A percentile compares a stretch with the other conserved stretches of the same genome.
Conservation (phyloP, 2,797 vertebrate species). For the Acanthopagrus latus region DNA sequence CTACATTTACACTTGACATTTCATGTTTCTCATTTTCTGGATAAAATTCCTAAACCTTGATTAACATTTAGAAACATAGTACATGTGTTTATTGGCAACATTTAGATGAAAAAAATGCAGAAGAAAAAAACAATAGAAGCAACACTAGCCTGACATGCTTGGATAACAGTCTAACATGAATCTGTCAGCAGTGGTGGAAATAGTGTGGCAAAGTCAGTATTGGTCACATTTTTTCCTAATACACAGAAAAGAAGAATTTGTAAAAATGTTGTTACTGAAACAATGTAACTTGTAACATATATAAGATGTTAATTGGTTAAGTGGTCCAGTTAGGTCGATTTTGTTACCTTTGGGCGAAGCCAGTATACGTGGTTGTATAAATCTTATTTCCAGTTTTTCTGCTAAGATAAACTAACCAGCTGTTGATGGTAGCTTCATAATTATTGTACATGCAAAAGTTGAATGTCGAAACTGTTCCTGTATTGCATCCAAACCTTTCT, state of each 20-base stretch:
- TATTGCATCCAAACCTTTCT: neutral
- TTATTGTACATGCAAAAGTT: neutral
- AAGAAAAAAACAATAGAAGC: neutral
- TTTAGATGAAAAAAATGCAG: neutral
- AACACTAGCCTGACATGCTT: neutral
- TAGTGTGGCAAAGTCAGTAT: neutral
- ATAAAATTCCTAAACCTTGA: neutral
- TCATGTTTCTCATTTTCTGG: slow-evolving; percentile 1
- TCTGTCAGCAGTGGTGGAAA: too few species aligned
- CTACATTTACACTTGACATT: slow-evolving; percentile 26
- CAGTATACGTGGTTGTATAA: neutral
- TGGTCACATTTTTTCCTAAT: neutral
- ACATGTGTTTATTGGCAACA: neutral
- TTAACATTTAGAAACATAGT: neutral
- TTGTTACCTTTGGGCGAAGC: neutral
- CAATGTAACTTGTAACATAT: too few species aligned
- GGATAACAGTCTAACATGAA: neutral
- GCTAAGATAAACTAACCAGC: neutral
- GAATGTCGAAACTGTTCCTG: neutral
- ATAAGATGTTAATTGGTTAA: too few species aligned
- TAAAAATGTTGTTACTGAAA: too few species aligned
- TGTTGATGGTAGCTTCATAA: neutral
- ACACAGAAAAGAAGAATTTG: neutral
- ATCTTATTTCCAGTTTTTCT: neutral
- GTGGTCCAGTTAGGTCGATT: too few species aligned